Evolutionary conservation across 2,113 vertebrate genomes (phyloP).

Genomic region (Xiphias gladius): DNA sequence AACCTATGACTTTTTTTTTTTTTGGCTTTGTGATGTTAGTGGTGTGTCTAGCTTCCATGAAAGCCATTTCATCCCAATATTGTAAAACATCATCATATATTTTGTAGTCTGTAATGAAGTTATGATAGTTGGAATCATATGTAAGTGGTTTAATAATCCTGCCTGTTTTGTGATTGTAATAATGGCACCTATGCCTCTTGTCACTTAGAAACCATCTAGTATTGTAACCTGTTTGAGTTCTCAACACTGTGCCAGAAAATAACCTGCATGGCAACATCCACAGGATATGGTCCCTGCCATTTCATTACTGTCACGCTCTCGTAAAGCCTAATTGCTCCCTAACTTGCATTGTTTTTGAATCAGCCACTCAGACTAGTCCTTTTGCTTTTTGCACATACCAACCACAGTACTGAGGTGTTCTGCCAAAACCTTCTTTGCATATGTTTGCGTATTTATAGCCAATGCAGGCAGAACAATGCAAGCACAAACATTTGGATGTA

Average conservation of each 20-base stretch:
- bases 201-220: slow-evolving; percentile 24
- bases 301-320: slow-evolving; percentile 44
- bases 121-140: not conserved
- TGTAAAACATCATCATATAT: not conserved
- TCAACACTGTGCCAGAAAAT: slow-evolving; percentile 21
- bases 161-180: not conserved
- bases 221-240: not conserved
- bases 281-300: slow-evolving; percentile 28
- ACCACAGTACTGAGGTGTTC: slow-evolving; percentile 24
- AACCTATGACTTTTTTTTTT: not conserved
- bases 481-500: slow-evolving; percentile 17
- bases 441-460: slow-evolving; percentile 49
- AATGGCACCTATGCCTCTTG: not conserved
- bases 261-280: slow-evolving; percentile 26
- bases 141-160: not conserved
- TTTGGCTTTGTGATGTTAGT: no score
- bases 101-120: not conserved
- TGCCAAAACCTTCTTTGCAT: slow-evolving; percentile 51
- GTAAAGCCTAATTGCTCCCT: slow-evolving; percentile 53
- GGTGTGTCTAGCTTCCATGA: not conserved
- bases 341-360: slow-evolving; percentile 49
- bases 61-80: not conserved
- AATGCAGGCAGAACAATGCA: slow-evolving; percentile 26
- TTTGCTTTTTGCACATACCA: slow-evolving; percentile 28
- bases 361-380: slow-evolving; percentile 23